Percentiles rank a stretch among this genome's conserved stretches.
phyloP scores from a whole-genome alignment of 2,797 vertebrate genomes.

The Menidia menidia region DNA sequence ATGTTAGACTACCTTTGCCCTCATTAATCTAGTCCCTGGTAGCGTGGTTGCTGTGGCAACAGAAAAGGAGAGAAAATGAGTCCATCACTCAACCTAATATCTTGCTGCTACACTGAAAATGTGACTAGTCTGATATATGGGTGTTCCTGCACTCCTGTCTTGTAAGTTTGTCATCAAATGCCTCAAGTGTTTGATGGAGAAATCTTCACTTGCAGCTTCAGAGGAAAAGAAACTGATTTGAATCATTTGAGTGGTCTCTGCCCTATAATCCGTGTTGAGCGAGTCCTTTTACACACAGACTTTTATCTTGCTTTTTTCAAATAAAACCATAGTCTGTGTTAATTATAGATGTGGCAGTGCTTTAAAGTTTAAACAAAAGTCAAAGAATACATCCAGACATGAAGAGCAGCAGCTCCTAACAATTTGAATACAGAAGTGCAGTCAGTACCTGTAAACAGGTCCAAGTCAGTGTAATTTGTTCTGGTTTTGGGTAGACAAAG shows the following conservation, averaged over 20 bases:
- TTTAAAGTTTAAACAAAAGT: constrained; percentile 6
- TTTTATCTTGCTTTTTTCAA: constrained; percentile 36
- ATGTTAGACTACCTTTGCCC: constrained; percentile 50
- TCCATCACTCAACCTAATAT: constrained; percentile 49
- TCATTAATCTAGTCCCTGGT: constrained; percentile 57
- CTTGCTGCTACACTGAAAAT: constrained; percentile 29
- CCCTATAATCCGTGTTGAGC: constrained; percentile 46
- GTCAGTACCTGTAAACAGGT: neutral
- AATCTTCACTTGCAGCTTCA: constrained; percentile 18
- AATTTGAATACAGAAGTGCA: neutral
- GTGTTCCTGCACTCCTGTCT: constrained; percentile 4
- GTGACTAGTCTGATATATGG: constrained; percentile 32
- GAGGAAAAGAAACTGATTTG: constrained; percentile 37
- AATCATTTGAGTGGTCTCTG: constrained; percentile 39
- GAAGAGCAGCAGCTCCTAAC: neutral
- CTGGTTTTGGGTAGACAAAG: neutral
- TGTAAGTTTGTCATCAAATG: neutral
- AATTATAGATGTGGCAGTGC: neutral
- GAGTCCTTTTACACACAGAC: constrained; percentile 25
- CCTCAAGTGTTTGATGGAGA: constrained; percentile 10
- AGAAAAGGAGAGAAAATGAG: constrained; percentile 40
- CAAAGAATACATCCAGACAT: neutral
- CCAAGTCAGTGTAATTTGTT: neutral
- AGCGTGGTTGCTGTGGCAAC: constrained; percentile 68
- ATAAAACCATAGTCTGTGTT: constrained; percentile 3